Base-by-base conservation (phyloP, 2,797 vertebrate species). In the Gallinago stenura region DNA sequence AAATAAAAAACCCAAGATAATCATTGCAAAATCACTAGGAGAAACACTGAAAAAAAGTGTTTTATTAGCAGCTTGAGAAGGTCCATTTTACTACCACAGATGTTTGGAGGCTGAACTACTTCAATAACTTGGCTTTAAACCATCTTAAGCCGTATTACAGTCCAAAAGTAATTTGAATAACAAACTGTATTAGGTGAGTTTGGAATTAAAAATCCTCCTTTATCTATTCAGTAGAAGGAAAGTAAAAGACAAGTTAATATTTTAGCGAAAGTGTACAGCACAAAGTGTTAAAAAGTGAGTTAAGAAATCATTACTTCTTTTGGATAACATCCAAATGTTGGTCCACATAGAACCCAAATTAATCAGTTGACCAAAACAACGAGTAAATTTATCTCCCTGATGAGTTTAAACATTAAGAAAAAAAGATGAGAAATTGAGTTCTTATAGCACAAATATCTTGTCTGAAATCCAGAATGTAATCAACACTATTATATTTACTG, bases 401-500 rank as follows among this genome's bases (percentile, higher is more conserved):
- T 83, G 83, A 92, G 26, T 86, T 93, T 69, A 80, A 88, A 93
- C 41, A 71, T 50, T 54, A 92, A 66, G 85, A 66, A 87, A 43
- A 43, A 43, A 43, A 61, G 65, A 90, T 4, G 33, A 87, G 35
- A 75, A 88, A 95, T 51, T 72, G 50, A 83, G 88, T 92, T 93
- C 53, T 83, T 91, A 37, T 2, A 58, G 54, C 41, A 70, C n/a
- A 86, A 90, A 60, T 91, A 79, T 51, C 76, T 65, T 86, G 65
- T n/a, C 14, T 93, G 76, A 89, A 79, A 89, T 87, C 71, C 69
- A 56, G 76, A 91, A 85, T 64, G 82, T 69, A 93, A 95, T 94
- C 82, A 95, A 87, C 65, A 69, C 90, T 58, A 78, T 62, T 35
- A 66, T 90, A 83, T 86, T 91, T 91, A 94, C 72, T 75, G 61